These are phyloP conservation scores for Oasisia sp. DNA, from an alignment of 2,888 invertebrate genomes.

Conservation along the genomic window DNA sequence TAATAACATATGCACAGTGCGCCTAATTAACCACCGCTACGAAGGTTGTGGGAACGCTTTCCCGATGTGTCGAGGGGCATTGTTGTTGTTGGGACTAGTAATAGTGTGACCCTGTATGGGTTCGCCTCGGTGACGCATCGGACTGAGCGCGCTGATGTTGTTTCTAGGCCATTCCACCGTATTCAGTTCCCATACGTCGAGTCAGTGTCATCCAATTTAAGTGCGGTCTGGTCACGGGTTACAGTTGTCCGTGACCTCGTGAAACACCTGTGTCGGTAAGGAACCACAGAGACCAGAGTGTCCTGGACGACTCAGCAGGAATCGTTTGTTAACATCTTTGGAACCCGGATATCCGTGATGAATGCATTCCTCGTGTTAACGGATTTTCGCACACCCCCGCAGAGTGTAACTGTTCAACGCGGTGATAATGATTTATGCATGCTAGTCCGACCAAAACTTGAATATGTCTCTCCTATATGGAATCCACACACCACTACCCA, in stretches of 20 bases:
- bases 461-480: no score
- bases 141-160: not conserved
- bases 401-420: not conserved
- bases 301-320: not conserved
- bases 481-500: no score
- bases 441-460: no score
- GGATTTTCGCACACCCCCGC: not conserved
- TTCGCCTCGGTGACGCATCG: not conserved
- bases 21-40: not conserved
- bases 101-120: not conserved
- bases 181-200: not conserved
- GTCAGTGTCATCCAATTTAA: not conserved
- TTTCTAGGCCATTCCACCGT: not conserved
- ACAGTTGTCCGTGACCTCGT: not conserved
- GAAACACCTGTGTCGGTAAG: not conserved
- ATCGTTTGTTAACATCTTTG: not conserved
- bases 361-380: not conserved
- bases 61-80: not conserved
- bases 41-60: not conserved
- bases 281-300: not conserved
- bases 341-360: not conserved
- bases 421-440: not conserved
- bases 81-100: not conserved
- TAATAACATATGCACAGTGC: slow-evolving; percentile 4
- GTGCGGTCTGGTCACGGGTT: not conserved